Evolutionary conservation across 2,797 vertebrate genomes (phyloP), one percentile per base, ranked within the genome.

Genomic region (Clarias pachynema): DNA sequence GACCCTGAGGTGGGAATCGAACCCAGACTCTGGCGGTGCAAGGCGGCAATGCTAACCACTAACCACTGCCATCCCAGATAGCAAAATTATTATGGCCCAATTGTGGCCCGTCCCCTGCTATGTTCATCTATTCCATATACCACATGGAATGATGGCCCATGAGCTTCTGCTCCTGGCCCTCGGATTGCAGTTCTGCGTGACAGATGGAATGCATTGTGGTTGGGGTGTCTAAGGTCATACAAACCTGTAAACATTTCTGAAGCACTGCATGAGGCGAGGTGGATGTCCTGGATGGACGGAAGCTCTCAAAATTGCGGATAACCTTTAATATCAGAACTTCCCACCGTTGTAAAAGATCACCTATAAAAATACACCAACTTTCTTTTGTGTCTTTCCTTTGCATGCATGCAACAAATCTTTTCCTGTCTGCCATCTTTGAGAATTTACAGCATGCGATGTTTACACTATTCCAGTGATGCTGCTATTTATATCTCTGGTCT

Each of bases 401-500:
- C 40, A 68, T 6, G 18, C 26, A 63, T 63, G 22, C 24, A 20
- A 14, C 62, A 20, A 4, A 53, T n/a, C 63, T 68, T 53, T 29
- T 81, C 79, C 79, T 68, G 63, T 68, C 62, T 68, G 62, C 60
- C 62, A 66, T 66, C n/a, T 29, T 37, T 10, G 62, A 68, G 24
- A 14, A n/a, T 44, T 79, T 79, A 40, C 24, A 44, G 59, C 37
- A 63, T 81, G 63, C 79, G 53, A 8, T 81, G 62, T 81, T 81
- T 81, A 81, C 79, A 29, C 40, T 81, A 2, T 9, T 53, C 40
- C 29, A 53, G 16, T 53, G 20, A 53, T 20, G 62, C 10, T 81
- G 62, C 62, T 68, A 81, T 68, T 65, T 66, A 66, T 81, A 81
- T 20, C 16, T 68, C 79, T 81, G 26, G n/a, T n/a, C n/a, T 81